These are phyloP conservation scores for Ciona savignyi DNA, from an alignment of 23 tunicate species.

Conservation along the genomic window DNA sequence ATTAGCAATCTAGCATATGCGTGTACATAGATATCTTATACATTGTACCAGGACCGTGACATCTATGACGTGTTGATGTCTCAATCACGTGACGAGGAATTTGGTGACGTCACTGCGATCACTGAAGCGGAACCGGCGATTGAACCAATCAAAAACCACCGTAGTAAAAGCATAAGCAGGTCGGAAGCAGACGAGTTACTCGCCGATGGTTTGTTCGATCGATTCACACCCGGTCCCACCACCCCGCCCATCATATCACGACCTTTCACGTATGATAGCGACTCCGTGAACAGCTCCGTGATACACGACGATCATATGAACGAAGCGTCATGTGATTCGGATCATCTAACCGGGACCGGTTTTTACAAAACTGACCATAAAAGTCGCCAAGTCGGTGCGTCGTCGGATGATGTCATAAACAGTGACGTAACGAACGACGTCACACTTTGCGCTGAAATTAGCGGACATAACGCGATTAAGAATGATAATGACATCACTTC, in stretches of 20 bases:
- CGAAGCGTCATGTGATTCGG: background rate
- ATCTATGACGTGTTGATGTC: background rate
- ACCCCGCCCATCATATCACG: background rate
- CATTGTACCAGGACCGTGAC: background rate
- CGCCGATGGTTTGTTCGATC: slow-evolving; percentile 34
- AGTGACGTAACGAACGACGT: too few species aligned
- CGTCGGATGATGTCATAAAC: too few species aligned
- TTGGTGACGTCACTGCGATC: background rate
- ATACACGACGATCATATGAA: background rate
- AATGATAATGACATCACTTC: too few species aligned
- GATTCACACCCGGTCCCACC: slow-evolving; percentile 6
- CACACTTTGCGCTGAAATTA: too few species aligned
- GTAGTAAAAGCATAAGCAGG: slow-evolving; percentile 25
- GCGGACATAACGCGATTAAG: too few species aligned
- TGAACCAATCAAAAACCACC: slow-evolving; percentile 9
- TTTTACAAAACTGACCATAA: background rate
- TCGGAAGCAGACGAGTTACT: slow-evolving; percentile 56
- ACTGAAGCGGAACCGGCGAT: background rate
- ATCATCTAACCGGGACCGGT: background rate
- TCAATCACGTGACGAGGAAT: background rate
- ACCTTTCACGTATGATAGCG: background rate
- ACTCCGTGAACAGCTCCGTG: background rate
- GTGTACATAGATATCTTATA: too few species aligned
- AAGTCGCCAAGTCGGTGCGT: too few species aligned
- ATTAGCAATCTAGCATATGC: too few species aligned